Evolutionary conservation across 1,140 invertebrate genomes (phyloP), one percentile per base, ranked within the genome.

Genomic region (Megathymus violae): DNA sequence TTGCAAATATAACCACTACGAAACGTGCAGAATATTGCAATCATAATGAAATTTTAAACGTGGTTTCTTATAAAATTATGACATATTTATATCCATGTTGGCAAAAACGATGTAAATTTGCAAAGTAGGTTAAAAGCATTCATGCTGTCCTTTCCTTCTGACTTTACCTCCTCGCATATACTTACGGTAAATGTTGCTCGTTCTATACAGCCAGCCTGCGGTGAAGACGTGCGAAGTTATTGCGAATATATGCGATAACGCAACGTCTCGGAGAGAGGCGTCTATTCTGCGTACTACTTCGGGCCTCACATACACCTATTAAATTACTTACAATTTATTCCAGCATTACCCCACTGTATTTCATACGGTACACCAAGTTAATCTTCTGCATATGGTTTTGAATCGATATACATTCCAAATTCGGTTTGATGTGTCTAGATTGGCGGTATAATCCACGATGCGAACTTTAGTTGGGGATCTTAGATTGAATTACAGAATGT

Each of bases 311-410:
- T n/a, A n/a, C n/a, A 82, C 73, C 80, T 82, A 78, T 70, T 69
- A 71, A 80, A 80, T 82, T 82, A 78, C 73, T 73, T 70, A 58
- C 69, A 71, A 80, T 76, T 74, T 82, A 78, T 71, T 69, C 59
- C 40, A 41, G 52, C 19, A 41, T n/a, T n/a, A n/a, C n/a, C n/a
- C n/a, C 25, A 56, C 47, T 56, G 61, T 66, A 61, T 64, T 51
- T 46, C 41, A 43, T 43, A 34, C 41, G 64, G 43, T 62, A 51
- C 54, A 63, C 19, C 65, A 51, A 65, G 48, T 41, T 68, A 64
- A 66, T 73, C 62, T 62, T 67, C 16, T 52, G 5, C 7, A 52
- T 13, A 52, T 65, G 44, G 66, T 47, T 64, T 64, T 54, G 52
- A 70, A 67, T 71, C 67, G 63, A 70, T 67, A 62, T 52, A 63